Percentiles rank a stretch among this genome's conserved stretches.
These are phyloP conservation scores for Colinus virginianus DNA, from an alignment of 2,113 vertebrate genomes.

Conservation along the genomic window DNA sequence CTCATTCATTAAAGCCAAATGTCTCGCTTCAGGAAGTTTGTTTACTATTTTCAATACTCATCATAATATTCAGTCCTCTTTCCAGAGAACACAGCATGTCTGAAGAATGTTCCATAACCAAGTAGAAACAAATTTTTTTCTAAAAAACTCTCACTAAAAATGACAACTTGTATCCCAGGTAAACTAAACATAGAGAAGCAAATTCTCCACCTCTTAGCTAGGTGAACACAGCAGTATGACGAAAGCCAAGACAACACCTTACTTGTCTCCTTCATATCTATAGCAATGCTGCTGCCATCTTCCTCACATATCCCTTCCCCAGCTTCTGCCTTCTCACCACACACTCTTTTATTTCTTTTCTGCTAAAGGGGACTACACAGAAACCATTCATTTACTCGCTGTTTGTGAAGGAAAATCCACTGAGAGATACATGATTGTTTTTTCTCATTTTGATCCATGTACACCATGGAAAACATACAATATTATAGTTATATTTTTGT, in stretches of 20 bases:
- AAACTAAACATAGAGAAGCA: constrained; percentile 9
- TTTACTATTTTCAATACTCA: constrained; percentile 63
- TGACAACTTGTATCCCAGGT: not conserved
- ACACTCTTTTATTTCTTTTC: rapidly evolving
- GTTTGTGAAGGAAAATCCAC: not conserved
- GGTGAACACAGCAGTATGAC: not conserved
- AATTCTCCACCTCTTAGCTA: not conserved
- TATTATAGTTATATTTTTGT: not conserved
- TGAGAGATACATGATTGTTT: not conserved
- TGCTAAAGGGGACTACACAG: not conserved
- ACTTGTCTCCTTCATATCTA: not conserved
- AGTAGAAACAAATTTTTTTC: constrained; percentile 56
- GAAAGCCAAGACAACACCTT: not conserved
- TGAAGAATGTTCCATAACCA: constrained; percentile 55
- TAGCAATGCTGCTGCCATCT: not conserved
- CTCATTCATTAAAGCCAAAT: constrained; percentile 53
- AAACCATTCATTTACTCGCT: not conserved
- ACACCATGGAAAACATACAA: not conserved
- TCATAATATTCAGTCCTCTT: constrained; percentile 53
- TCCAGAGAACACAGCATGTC: constrained; percentile 49
- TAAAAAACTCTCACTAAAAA: constrained; percentile 31
- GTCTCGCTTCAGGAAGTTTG: constrained; percentile 46
- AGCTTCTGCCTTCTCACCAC: not conserved
- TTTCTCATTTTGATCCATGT: not conserved
- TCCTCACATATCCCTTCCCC: not conserved